phyloP scores from a whole-genome alignment of 2,888 invertebrate genomes.

The Epirrita christyi region DNA sequence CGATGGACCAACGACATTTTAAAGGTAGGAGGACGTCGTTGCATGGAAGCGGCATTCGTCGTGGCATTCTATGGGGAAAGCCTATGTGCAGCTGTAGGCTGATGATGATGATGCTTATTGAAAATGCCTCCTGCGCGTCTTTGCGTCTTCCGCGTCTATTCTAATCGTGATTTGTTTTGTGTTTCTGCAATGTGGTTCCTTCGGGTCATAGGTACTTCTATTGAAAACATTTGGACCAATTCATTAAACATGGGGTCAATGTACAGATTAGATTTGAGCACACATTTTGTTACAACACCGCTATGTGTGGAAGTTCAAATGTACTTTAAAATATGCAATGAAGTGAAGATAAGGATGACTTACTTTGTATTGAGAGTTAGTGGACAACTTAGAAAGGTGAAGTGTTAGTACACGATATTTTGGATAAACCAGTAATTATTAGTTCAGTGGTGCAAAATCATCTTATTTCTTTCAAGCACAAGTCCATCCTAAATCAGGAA shows the following conservation, averaged over 20 bases:
- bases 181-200: slow-evolving; percentile 31
- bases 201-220: slow-evolving; percentile 31
- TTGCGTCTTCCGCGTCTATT: slow-evolving; percentile 45
- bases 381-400: slow-evolving; percentile 32
- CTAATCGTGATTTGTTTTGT: slow-evolving; percentile 42
- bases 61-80: too few species aligned
- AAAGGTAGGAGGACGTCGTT: too few species aligned
- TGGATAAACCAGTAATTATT: not conserved
- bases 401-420: slow-evolving; percentile 4
- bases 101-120: too few species aligned
- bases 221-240: slow-evolving; percentile 38
- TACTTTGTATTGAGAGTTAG: slow-evolving; percentile 65
- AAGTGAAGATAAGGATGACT: slow-evolving; percentile 55
- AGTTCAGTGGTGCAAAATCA: slow-evolving; percentile 5
- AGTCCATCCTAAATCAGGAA: not conserved
- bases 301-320: slow-evolving; percentile 38
- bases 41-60: too few species aligned
- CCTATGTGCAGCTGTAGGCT: too few species aligned
- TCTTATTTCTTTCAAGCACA: not conserved
- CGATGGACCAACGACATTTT: too few species aligned
- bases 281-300: slow-evolving; percentile 41
- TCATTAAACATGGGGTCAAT: slow-evolving; percentile 52
- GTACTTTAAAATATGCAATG: slow-evolving; percentile 43
- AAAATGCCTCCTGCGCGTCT: slow-evolving; percentile 55
- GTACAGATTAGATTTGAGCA: slow-evolving; percentile 48